Evolutionary conservation across 64 coral and sea anemone species (phyloP).

Genomic region (Orbicella faveolata): DNA sequence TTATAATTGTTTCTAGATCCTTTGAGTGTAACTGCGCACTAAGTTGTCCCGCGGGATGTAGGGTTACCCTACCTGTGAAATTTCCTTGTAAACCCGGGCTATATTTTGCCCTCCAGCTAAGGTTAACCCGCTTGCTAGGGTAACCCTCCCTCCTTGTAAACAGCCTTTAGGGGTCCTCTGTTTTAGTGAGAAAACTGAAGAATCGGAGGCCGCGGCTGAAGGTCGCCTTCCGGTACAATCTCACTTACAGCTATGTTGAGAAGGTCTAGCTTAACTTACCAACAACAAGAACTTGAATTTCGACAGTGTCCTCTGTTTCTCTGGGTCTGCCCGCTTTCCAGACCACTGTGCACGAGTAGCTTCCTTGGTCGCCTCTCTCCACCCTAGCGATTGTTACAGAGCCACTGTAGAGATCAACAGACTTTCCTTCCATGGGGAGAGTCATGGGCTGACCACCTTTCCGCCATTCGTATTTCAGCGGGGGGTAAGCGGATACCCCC

Average conservation of each 20-base stretch:
- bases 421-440: neutral
- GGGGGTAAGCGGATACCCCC: constrained; percentile 11
- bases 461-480: neutral
- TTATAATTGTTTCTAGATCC: no score
- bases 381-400: neutral
- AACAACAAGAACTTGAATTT: constrained; percentile 11
- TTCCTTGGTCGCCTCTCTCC: neutral
- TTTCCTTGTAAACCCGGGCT: no score
- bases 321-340: neutral
- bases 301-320: constrained; percentile 18
- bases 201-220: no score
- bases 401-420: constrained; percentile 2
- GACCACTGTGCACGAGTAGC: constrained; percentile 6
- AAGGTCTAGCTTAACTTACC: neutral
- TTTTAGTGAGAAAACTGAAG: no score
- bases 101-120: no score
- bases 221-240: no score
- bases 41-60: no score
- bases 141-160: no score
- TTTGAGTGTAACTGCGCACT: no score
- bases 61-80: no score
- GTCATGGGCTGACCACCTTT: neutral
- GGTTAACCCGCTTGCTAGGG: no score
- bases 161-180: no score
- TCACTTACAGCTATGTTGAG: neutral